phyloP scores from a whole-genome alignment of 2,113 vertebrate species.

The Dissostichus mawsoni region DNA sequence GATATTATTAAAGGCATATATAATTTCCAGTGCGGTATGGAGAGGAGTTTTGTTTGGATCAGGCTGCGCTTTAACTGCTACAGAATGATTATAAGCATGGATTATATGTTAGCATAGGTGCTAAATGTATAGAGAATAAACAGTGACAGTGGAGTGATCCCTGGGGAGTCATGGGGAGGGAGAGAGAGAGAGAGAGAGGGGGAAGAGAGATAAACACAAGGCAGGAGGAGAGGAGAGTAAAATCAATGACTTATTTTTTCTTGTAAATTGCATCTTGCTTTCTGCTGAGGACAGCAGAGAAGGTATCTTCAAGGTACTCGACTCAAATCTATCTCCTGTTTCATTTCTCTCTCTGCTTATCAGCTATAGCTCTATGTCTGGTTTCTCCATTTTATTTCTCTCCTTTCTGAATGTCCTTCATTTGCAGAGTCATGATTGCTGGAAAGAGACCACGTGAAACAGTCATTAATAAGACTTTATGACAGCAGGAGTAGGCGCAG shows the following conservation, averaged over 20 bases:
- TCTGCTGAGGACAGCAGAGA: slow-evolving; percentile 77
- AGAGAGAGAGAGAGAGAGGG: slow-evolving; percentile 27
- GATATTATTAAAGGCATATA: background rate
- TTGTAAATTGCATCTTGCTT: slow-evolving; percentile 76
- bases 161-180: slow-evolving; percentile 38
- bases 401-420: slow-evolving; percentile 46
- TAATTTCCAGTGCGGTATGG: background rate
- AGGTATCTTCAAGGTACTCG: slow-evolving; percentile 51
- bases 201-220: slow-evolving; percentile 44
- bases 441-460: slow-evolving; percentile 11
- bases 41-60: slow-evolving; percentile 44
- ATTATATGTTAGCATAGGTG: slow-evolving; percentile 65
- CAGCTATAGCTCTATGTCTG: slow-evolving; percentile 39
- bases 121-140: slow-evolving; percentile 48
- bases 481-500: slow-evolving; percentile 30
- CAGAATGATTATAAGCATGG: slow-evolving; percentile 54
- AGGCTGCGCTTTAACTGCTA: slow-evolving; percentile 41
- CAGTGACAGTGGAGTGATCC: slow-evolving; percentile 54
- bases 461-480: slow-evolving; percentile 44
- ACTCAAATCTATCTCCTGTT: slow-evolving; percentile 54
- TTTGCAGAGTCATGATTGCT: slow-evolving; percentile 71
- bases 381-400: slow-evolving; percentile 35
- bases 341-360: slow-evolving; percentile 43
- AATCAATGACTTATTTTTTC: slow-evolving; percentile 75
- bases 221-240: slow-evolving; percentile 37